These are phyloP conservation scores for Montipora cactus DNA, from an alignment of 64 coral and sea anemone species.

Conservation along the genomic window DNA sequence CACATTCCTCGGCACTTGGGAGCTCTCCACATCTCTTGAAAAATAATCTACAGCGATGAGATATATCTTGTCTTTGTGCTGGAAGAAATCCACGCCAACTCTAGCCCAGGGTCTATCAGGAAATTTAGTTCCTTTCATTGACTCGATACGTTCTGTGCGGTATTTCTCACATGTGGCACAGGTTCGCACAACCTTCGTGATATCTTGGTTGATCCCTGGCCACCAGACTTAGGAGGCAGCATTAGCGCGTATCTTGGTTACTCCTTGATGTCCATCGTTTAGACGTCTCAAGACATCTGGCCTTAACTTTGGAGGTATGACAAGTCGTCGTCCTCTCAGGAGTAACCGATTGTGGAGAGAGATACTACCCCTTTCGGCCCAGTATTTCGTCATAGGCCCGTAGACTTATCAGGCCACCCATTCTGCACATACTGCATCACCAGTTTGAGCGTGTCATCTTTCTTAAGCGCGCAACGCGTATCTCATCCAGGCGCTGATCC, in stretches of 20 bases:
- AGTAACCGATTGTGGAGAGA: neutral
- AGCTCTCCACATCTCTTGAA: constrained; percentile 45
- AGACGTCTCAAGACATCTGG: too few relatives aligned
- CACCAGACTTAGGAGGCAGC: too few relatives aligned
- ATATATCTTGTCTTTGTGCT: constrained; percentile 30
- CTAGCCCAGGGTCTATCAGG: constrained; percentile 28
- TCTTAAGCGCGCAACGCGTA: constrained; percentile 1
- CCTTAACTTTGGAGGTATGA: too few relatives aligned
- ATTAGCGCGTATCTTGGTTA: too few relatives aligned
- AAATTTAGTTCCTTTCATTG: neutral
- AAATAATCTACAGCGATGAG: constrained; percentile 35
- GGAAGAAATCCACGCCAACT: constrained; percentile 41
- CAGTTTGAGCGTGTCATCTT: constrained; percentile 12
- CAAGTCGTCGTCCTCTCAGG: neutral
- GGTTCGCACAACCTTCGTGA: too few relatives aligned
- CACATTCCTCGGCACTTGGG: constrained; percentile 10
- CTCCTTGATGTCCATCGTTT: too few relatives aligned
- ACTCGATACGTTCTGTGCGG: too few relatives aligned
- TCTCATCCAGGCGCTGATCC: constrained; percentile 22
- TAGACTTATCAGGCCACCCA: neutral
- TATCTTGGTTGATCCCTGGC: too few relatives aligned
- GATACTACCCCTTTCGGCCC: neutral
- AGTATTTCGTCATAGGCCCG: constrained; percentile 6
- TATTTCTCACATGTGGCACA: too few relatives aligned
- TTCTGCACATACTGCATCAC: constrained; percentile 22